A percentile compares a stretch with the other conserved stretches of the same genome.
Evolutionary conservation across 2,797 vertebrate species (phyloP).

Genomic region (Chrosomus eos): DNA sequence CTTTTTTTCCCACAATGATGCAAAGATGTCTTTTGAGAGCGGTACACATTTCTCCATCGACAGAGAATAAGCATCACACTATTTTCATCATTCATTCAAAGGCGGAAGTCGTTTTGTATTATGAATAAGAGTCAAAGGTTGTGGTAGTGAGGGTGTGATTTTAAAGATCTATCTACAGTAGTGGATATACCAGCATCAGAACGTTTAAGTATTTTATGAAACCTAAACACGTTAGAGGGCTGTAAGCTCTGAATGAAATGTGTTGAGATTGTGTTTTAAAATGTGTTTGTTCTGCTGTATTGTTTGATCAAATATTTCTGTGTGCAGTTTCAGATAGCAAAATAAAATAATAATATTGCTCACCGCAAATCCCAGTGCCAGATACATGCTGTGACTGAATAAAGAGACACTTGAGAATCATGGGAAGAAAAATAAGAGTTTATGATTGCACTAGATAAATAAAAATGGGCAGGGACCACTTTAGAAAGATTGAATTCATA

Average conservation of each 20-base stretch:
- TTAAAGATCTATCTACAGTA: neutral
- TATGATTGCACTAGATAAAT: slow-evolving; percentile 10
- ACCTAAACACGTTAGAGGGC: neutral
- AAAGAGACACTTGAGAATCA: neutral
- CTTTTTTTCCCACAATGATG: neutral
- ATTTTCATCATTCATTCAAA: neutral
- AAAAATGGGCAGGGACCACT: neutral
- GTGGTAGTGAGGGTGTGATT: too few species aligned
- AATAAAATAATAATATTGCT: slow-evolving; percentile 25
- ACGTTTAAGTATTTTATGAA: neutral
- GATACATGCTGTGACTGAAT: neutral
- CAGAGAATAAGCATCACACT: neutral
- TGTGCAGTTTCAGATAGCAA: neutral
- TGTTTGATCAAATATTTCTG: slow-evolving; percentile 15
- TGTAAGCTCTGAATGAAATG: neutral
- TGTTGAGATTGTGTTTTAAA: neutral
- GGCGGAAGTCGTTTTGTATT: neutral
- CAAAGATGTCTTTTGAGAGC: neutral
- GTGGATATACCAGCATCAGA: neutral
- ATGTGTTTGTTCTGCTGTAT: slow-evolving; percentile 8
- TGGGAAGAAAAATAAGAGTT: neutral
- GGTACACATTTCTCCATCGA: neutral
- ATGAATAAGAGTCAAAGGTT: neutral
- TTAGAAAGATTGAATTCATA: neutral
- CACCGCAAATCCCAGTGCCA: neutral